phyloP scores from a whole-genome alignment of 2,113 vertebrate species.

The Lonchura striata region DNA sequence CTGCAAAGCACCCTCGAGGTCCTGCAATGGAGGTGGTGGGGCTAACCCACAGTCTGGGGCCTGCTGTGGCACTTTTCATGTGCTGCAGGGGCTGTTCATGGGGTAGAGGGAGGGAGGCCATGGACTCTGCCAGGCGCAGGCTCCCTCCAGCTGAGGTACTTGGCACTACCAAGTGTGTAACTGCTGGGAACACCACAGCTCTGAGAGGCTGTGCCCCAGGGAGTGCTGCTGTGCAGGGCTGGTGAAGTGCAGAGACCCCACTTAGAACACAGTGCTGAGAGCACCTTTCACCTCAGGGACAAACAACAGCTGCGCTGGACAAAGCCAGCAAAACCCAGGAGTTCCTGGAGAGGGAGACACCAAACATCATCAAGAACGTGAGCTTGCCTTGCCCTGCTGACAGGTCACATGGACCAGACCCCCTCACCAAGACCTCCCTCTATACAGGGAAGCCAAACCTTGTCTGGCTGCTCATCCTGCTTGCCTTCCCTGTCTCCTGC shows the following conservation, averaged over 20 bases:
- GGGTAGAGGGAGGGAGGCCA: neutral
- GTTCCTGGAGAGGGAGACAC: slow-evolving; percentile 66
- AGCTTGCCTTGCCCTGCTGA: slow-evolving; percentile 38
- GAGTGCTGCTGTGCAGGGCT: neutral
- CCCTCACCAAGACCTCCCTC: neutral
- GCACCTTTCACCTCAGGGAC: slow-evolving; percentile 44
- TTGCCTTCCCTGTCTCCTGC: neutral
- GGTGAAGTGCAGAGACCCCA: neutral
- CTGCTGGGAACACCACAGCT: neutral
- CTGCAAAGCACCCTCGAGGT: neutral
- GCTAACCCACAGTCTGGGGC: neutral
- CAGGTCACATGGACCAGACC: accelerated
- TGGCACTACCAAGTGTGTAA: accelerated
- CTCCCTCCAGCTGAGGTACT: neutral
- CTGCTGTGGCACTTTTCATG: neutral
- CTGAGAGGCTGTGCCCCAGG: neutral
- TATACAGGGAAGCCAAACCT: neutral
- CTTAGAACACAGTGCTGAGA: neutral
- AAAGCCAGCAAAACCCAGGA: slow-evolving; percentile 55
- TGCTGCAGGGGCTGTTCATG: neutral
- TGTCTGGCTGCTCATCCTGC: neutral
- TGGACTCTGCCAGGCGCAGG: accelerated
- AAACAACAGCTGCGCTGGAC: slow-evolving; percentile 40
- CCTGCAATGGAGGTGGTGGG: neutral
- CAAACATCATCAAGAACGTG: slow-evolving; percentile 74